Evolutionary conservation across 1,140 invertebrate genomes (phyloP), one percentile per base, ranked within the genome.

Genomic region (Drusus annulatus): DNA sequence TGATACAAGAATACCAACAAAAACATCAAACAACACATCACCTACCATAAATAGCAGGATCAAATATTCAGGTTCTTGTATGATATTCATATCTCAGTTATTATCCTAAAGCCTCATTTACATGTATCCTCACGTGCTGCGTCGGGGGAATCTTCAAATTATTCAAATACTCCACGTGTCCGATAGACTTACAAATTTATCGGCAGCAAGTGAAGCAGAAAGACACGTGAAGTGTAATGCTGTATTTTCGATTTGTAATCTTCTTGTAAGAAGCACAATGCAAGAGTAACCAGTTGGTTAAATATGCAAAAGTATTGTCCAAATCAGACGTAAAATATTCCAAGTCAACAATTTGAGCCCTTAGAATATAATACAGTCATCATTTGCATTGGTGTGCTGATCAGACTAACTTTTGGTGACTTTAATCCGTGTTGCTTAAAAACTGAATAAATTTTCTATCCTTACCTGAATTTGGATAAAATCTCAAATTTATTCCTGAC

Each of bases 101-200:
- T 65, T 65, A 65, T 65, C 62, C 28, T 28, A n/a, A 28, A 65
- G 62, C 23, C 28, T 65, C 62, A 65, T 65, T 65, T 65, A 28
- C 62, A 65, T 65, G 62, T 65, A 21, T n/a, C 8, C 21, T 1
- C 25, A 65, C 62, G 62, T 65, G 62, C 28, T 65, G 25, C 16
- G 25, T 16, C 16, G 28, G 62, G 62, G 25, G 62, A 65, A 31
- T 65, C 62, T 65, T 65, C 21, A 16, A 65, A 65, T 65, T 65
- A 65, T 65, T 65, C 62, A 65, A 65, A 65, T 65, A 16, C 28
- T 5, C 62, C 62, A 65, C 62, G 62, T 65, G 62, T 65, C 62
- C 62, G 62, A 65, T 65, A 65, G 28, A 65, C 15, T 28, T 45
- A 13, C 36, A 45, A 45, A 45, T 45, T 10, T 45, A 45, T 45